Percentiles rank a stretch among this genome's conserved stretches.
Evolutionary conservation across 2,113 vertebrate species (phyloP).

Genomic region (Alligator sinensis): DNA sequence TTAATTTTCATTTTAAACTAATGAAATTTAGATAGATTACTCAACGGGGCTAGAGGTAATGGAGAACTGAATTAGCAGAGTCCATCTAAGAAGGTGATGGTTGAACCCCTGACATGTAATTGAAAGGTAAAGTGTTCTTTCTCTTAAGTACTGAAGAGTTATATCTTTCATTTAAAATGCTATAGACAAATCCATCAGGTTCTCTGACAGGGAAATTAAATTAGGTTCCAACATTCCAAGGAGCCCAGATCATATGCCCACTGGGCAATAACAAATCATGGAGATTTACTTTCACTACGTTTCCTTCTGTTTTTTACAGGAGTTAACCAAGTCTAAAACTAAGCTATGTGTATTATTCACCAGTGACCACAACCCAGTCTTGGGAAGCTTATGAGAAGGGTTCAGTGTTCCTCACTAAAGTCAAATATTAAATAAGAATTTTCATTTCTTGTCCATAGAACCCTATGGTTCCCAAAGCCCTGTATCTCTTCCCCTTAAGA

Average conservation of each 20-base stretch:
- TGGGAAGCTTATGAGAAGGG: neutral
- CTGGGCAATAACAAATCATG: slow-evolving; percentile 63
- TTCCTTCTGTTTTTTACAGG: slow-evolving; percentile 46
- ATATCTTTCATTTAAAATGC: slow-evolving; percentile 63
- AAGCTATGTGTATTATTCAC: neutral
- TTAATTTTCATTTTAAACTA: slow-evolving; percentile 19
- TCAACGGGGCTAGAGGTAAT: neutral
- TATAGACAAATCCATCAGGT: slow-evolving; percentile 62
- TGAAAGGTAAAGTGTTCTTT: slow-evolving; percentile 15
- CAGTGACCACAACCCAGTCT: neutral
- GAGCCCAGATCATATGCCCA: slow-evolving; percentile 57
- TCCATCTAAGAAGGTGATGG: neutral
- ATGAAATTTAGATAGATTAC: neutral
- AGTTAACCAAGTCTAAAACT: slow-evolving; percentile 3
- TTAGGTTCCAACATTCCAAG: slow-evolving; percentile 61
- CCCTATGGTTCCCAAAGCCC: neutral
- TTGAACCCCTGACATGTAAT: neutral
- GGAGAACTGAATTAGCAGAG: neutral
- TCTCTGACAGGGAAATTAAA: slow-evolving; percentile 73
- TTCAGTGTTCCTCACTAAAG: neutral
- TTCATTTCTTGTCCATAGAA: neutral
- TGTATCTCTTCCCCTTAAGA: neutral
- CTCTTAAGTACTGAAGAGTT: slow-evolving; percentile 26
- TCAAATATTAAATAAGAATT: neutral
- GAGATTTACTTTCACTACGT: neutral